Evolutionary conservation across 2,888 invertebrate species (phyloP).

Genomic region (Ophion obscuratus): DNA sequence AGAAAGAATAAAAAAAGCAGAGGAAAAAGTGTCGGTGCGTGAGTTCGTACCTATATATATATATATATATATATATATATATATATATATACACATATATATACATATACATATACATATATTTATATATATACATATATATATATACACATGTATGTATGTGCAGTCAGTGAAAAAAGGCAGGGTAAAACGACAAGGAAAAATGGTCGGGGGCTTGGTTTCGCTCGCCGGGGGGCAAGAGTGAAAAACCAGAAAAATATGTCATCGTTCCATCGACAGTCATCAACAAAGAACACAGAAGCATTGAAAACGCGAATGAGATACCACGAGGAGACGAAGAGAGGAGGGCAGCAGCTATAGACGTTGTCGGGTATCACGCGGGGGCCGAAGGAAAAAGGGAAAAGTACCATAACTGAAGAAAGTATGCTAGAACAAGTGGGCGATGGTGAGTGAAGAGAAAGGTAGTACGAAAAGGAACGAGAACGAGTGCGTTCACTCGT

Average conservation of each 20-base stretch:
- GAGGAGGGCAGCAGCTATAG: slow-evolving; percentile 40
- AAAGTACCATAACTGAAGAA: slow-evolving; percentile 52
- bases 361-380: slow-evolving; percentile 21
- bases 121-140: neutral
- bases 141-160: neutral
- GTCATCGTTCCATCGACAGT: slow-evolving; percentile 84
- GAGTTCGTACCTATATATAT: slow-evolving; percentile 44
- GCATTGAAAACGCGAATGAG: slow-evolving; percentile 73
- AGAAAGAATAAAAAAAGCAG: slow-evolving; percentile 37
- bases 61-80: slow-evolving; percentile 41
- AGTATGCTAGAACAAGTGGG: slow-evolving; percentile 19
- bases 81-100: neutral
- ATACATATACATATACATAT: slow-evolving; percentile 40
- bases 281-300: slow-evolving; percentile 81
- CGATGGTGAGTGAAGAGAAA: slow-evolving; percentile 29
- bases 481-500: slow-evolving; percentile 56
- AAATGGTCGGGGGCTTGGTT: slow-evolving; percentile 73
- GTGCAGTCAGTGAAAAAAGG: slow-evolving; percentile 52
- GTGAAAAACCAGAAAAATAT: slow-evolving; percentile 84
- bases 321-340: slow-evolving; percentile 41
- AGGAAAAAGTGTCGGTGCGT: slow-evolving; percentile 60
- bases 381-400: slow-evolving; percentile 34
- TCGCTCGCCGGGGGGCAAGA: slow-evolving; percentile 70
- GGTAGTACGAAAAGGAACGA: slow-evolving; percentile 67
- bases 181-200: slow-evolving; percentile 66